These are phyloP conservation scores for Cirrhinus molitorella DNA, from an alignment of 2,797 vertebrate genomes.

Conservation along the genomic window DNA sequence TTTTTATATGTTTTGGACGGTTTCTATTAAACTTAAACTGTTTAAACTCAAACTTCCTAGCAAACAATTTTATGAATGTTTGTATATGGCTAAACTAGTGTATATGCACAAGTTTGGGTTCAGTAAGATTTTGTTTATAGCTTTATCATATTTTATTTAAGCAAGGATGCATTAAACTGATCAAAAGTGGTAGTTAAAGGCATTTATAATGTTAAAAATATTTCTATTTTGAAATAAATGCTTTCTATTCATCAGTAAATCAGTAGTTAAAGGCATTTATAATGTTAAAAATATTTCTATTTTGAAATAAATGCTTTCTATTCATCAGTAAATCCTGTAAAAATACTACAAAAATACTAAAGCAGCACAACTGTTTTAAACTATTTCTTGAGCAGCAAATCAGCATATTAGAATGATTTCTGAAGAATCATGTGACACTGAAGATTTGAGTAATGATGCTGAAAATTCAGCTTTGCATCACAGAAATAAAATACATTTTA, in stretches of 20 bases:
- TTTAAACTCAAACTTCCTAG: not conserved
- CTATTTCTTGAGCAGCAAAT: no score
- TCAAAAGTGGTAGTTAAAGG: not conserved
- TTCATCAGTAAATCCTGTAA: no score
- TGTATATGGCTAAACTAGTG: not conserved
- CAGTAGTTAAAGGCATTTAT: not conserved
- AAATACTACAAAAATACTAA: no score
- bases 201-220: not conserved
- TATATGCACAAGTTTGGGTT: no score
- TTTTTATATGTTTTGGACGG: not conserved
- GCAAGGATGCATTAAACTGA: not conserved
- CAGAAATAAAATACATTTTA: no score
- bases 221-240: not conserved
- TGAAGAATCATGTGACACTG: no score
- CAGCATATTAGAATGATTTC: no score
- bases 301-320: not conserved
- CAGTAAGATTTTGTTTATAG: not conserved
- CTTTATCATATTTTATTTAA: not conserved
- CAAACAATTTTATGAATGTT: no score
- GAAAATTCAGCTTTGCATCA: no score
- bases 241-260: not conserved
- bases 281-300: not conserved
- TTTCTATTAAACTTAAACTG: not conserved
- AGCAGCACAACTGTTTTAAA: no score
- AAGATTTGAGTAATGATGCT: no score